Evolutionary conservation across 2,797 vertebrate genomes (phyloP), one percentile per base, ranked within the genome.

Genomic region (Ptychobarbus kaznakovi): DNA sequence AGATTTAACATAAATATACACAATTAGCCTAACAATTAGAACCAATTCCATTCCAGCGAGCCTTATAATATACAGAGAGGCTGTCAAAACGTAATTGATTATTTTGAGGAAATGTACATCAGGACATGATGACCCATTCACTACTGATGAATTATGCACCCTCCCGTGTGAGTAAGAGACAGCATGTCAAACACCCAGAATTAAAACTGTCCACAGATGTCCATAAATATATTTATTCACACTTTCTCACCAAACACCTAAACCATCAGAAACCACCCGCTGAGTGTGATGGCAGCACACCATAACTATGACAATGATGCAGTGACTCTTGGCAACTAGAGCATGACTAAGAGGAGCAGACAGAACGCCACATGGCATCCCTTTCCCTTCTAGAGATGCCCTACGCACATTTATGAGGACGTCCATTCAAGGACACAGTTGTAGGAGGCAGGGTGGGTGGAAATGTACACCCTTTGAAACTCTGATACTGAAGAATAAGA

Each of bases 121-220:
- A 77, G n/a, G 78, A 72, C 42, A 65, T 49, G 87, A 25, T 81
- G 92, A 87, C 88, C 66, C 79, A 69, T 89, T 58, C 89, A 82
- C 90, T 89, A 82, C 89, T 90, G 89, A 82, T 94, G 85, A 94
- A 95, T 94, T 91, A 94, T 93, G 93, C 92, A 95, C 91, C 81
- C 86, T 90, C 83, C 80, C 87, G 51, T 25, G 32, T 16, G 49
- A 63, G 72, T n/a, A 32, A 63, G n/a, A 61, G 11, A 61, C n/a
- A 61, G 3, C 58, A 61, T 46, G n/a, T 18, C 49, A 5, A 72
- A 44, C 35, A 44, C 51, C 22, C 4, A 44, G 8, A 63, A 69
- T 58, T 5, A 69, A 81, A 40, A n/a, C 12, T 61, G 3, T 12
- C 40, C 63, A 72, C 83, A 77, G 8, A 81, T 25, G 1, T 20